Base-by-base conservation (phyloP, 2,888 invertebrate genomes). In the Hecatera dysodea region DNA sequence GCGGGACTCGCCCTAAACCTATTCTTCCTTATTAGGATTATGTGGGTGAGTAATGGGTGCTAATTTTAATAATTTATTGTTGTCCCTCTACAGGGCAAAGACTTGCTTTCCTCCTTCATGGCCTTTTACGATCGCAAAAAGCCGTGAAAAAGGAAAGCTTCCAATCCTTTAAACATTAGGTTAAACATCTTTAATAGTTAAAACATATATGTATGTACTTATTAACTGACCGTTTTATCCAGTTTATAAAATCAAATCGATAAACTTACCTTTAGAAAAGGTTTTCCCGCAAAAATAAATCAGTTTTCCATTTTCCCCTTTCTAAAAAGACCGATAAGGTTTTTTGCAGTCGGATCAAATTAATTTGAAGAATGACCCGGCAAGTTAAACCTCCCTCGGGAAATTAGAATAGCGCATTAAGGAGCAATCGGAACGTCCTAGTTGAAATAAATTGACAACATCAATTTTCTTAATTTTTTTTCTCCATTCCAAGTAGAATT, bases 1-100 rank as follows among this genome's bases (percentile, higher is more conserved):
- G 94, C 97, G 29, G 98, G 99, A 15, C 97, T 99, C 39, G 97
- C 97, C 68, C 97, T 98, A 84, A 99, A 99, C 96, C 96, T 98
- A 62, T 96, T 98, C 86, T 98, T 98, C 93, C 97, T 98, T 74
- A 95, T 98, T 85, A 97, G 97, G 95, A 98, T 99, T 86, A 98
- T 99, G 98, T 98, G 98, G 97, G 98, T 98, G 84, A 96, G 98
- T 96, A 15, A 1, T 17, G 2, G 12, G 19, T 12, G 2, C n/a
- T 33, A 12, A 5, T 53, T n/a, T 9, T 39, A 15, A n/a, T 33
- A 33, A 33, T 33, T 33, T 33, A 0, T 33, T 33, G 33, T 33
- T n/a, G n/a, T n/a, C n/a, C n/a, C n/a, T n/a, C 33, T 7, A 6
- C 7, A 6, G 7, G 33, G 33, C 7, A 33, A 33, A 33, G 7